Percentiles rank a stretch among this genome's conserved stretches.
These are phyloP conservation scores for Lysandra coridon DNA, from an alignment of 2,888 invertebrate genomes.

Conservation along the genomic window DNA sequence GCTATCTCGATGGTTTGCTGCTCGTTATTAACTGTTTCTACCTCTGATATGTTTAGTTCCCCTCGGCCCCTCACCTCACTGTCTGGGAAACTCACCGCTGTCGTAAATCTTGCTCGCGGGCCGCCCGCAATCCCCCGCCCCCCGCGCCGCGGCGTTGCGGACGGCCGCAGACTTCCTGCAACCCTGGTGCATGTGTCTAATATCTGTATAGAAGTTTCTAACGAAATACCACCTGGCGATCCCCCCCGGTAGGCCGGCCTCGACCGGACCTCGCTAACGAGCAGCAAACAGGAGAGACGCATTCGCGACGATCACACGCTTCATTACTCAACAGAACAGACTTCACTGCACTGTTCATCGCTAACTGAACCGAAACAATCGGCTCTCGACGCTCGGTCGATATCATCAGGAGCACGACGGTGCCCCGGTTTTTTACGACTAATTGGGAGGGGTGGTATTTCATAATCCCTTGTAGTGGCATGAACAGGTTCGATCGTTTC, in stretches of 20 bases:
- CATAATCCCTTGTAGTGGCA: slow-evolving; percentile 72
- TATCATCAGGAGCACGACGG: slow-evolving; percentile 27
- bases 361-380: slow-evolving; percentile 24
- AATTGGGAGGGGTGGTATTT: slow-evolving; percentile 71
- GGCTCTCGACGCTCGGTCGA: slow-evolving; percentile 16
- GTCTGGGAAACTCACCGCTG: slow-evolving; percentile 56
- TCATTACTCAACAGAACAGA: slow-evolving; percentile 25
- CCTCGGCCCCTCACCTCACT: slow-evolving; percentile 48
- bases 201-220: slow-evolving; percentile 61
- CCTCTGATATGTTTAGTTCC: slow-evolving; percentile 58
- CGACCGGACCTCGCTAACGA: slow-evolving; percentile 52
- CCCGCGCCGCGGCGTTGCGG: slow-evolving; percentile 38
- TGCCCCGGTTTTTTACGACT: slow-evolving; percentile 34
- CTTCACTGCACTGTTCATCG: slow-evolving; percentile 29
- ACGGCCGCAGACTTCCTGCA: slow-evolving; percentile 39
- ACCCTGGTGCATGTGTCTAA: slow-evolving; percentile 67
- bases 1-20: slow-evolving; percentile 77
- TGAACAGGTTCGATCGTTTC: slow-evolving; percentile 54
- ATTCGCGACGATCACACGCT: slow-evolving; percentile 26
- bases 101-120: slow-evolving; percentile 50
- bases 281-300: slow-evolving; percentile 57
- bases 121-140: slow-evolving; percentile 45
- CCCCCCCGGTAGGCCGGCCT: slow-evolving; percentile 43
- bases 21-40: slow-evolving; percentile 74
- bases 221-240: slow-evolving; percentile 73